These are phyloP conservation scores for Solenopsis invicta DNA, from an alignment of 1,140 invertebrate species.

Conservation along the genomic window DNA sequence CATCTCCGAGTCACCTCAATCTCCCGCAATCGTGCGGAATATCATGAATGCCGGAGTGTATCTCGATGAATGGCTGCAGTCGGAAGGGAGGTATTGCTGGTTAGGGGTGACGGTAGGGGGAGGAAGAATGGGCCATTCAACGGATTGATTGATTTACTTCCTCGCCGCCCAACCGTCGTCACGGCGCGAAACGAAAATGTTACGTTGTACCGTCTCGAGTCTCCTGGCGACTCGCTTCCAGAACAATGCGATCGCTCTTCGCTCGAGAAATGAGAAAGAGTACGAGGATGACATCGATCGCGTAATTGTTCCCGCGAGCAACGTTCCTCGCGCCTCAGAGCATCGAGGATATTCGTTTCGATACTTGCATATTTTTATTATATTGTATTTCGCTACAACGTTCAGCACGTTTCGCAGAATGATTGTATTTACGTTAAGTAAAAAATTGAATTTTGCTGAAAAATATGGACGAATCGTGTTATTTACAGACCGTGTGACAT, in stretches of 20 bases:
- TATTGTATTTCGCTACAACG: not conserved
- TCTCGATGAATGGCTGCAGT: slow-evolving; percentile 79
- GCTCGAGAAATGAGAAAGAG: not conserved
- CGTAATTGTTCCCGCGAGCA: not conserved
- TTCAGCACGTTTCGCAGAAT: slow-evolving; percentile 26
- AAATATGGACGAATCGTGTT: slow-evolving; percentile 47
- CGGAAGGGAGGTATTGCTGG: slow-evolving; percentile 74
- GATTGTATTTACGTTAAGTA: slow-evolving; percentile 45
- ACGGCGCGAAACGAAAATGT: slow-evolving; percentile 47
- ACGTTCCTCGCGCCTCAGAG: not conserved
- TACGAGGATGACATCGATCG: not conserved
- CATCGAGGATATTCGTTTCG: not conserved
- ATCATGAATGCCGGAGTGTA: slow-evolving; percentile 82
- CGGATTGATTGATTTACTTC: slow-evolving; percentile 76
- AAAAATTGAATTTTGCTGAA: slow-evolving; percentile 51
- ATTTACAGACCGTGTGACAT: slow-evolving; percentile 54
- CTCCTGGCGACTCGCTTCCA: slow-evolving; percentile 17
- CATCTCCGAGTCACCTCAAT: slow-evolving; percentile 79
- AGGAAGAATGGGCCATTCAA: slow-evolving; percentile 72
- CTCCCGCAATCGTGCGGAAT: slow-evolving; percentile 81
- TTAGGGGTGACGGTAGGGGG: not conserved
- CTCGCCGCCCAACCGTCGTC: slow-evolving; percentile 52
- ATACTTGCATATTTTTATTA: slow-evolving; percentile 15
- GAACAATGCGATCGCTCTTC: slow-evolving; percentile 25
- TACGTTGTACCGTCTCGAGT: slow-evolving; percentile 56